Evolutionary conservation across 2,113 vertebrate species (phyloP).

Genomic region (Hemibagrus wyckioides): DNA sequence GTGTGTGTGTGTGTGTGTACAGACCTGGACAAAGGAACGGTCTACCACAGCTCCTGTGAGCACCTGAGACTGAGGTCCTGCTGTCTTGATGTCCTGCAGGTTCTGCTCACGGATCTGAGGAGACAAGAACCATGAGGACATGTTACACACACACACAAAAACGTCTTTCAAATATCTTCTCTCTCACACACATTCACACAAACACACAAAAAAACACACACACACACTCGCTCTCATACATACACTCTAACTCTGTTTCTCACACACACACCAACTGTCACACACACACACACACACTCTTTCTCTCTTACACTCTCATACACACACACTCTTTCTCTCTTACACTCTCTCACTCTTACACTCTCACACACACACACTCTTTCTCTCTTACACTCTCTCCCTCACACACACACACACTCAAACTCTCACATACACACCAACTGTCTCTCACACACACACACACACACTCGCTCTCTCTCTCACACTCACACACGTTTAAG

Average conservation of each 20-base stretch:
- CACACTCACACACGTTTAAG: background rate
- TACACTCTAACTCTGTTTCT: too few relatives aligned
- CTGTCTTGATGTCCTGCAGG: constrained; percentile 94
- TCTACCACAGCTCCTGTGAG: constrained; percentile 84
- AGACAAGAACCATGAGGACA: background rate
- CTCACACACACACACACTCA: background rate
- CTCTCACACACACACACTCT: background rate
- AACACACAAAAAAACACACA: background rate
- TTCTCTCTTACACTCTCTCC: too few relatives aligned
- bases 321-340: background rate
- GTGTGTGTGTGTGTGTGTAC: constrained; percentile 38
- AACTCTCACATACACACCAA: background rate
- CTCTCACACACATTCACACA: too few relatives aligned
- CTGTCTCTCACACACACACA: too few relatives aligned
- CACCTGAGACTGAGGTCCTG: constrained; percentile 94
- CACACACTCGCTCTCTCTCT: background rate
- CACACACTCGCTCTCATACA: too few relatives aligned
- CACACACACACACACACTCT: too few relatives aligned
- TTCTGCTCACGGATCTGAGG: constrained; percentile 95
- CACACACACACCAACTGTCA: background rate
- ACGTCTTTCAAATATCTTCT: too few relatives aligned
- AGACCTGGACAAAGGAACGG: constrained; percentile 90
- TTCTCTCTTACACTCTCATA: background rate
- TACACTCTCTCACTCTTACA: background rate
- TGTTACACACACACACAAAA: background rate